A percentile compares a stretch with the other conserved stretches of the same genome.
phyloP scores from a whole-genome alignment of 2,113 vertebrate genomes.

The Eptesicus fuscus region DNA sequence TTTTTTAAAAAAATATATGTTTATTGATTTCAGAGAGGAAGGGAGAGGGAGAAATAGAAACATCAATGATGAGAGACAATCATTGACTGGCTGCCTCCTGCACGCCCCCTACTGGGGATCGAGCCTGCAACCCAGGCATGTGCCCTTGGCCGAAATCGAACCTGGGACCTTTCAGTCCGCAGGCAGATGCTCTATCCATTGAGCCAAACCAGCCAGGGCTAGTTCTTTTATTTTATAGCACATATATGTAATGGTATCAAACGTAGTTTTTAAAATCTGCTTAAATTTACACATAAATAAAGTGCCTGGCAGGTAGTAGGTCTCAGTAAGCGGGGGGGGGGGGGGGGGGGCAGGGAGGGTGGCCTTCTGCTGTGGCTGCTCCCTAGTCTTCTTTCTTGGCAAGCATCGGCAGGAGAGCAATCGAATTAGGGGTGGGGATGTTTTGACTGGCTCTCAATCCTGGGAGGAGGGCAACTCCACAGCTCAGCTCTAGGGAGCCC shows the following conservation, averaged over 20 bases:
- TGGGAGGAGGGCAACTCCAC: neutral
- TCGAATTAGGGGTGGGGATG: neutral
- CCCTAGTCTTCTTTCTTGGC: neutral
- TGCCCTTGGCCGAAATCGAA: too few relatives aligned
- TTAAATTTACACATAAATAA: neutral
- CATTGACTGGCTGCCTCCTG: too few relatives aligned
- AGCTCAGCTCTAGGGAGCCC: neutral
- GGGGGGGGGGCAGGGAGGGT: fast-evolving
- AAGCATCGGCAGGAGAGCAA: neutral
- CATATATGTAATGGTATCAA: neutral
- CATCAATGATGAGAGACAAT: too few relatives aligned
- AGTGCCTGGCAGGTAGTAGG: neutral
- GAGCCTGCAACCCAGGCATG: too few relatives aligned
- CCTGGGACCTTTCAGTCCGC: too few relatives aligned
- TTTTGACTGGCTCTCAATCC: neutral
- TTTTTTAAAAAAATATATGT: neutral
- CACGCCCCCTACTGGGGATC: too few relatives aligned
- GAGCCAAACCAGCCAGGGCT: neutral
- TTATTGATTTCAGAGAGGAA: too few relatives aligned
- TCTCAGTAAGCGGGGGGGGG: neutral
- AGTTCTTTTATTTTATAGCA: neutral
- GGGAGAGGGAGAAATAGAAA: too few relatives aligned
- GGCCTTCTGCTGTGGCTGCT: neutral
- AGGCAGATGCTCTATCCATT: too few relatives aligned
- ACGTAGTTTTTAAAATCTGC: neutral